Base-by-base conservation (phyloP, 92 coral and sea anemone genomes). In the Bergia sp. region DNA sequence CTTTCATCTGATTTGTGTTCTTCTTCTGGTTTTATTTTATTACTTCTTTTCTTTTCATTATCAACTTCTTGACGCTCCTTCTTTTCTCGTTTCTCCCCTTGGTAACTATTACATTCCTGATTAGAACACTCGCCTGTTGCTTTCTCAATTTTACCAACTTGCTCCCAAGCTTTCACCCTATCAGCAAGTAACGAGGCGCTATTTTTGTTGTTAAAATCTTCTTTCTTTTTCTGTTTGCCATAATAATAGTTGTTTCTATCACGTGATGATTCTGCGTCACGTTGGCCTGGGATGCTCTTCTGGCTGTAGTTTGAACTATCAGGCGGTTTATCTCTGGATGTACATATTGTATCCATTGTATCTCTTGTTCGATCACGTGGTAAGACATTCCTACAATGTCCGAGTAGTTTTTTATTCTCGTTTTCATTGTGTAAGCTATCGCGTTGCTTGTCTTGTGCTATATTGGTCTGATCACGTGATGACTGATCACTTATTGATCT, bases 81-180 rank as follows among this genome's bases (percentile, higher is more conserved):
- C 36, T 43, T 41, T n/a, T 37, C 44, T 86, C 89, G 47, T 73
- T 23, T 86, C 37, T 44, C 37, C 66, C 13, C 36, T 58, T 57
- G 20, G 71, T 29, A 21, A 42, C 23, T 37, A 39, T 10, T 85
- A 42, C n/a, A 5, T 3, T 49, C 44, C 72, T 81, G 37, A 4
- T 3, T 53, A 15, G 41, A 15, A 11, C 11, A 18, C 10, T 74
- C 45, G 37, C 47, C 21, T 7, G 7, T 69, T 79, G 74, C 67
- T 69, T 85, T 49, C 73, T 88, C 42, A 21, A 72, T 64, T 72
- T 47, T 47, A 45, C 89, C 45, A 75, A 49, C 82, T 84, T 57
- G 65, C 77, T 50, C 44, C 18, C 13, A 75, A 15, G 41, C 41
- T 53, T 12, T 82, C 29, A 6, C 83, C 29, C 23, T 72, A 45